A percentile compares a stretch with the other conserved stretches of the same genome.
These are phyloP conservation scores for Onychomys arenicola DNA, from an alignment of 2,797 vertebrate species.

Conservation along the genomic window DNA sequence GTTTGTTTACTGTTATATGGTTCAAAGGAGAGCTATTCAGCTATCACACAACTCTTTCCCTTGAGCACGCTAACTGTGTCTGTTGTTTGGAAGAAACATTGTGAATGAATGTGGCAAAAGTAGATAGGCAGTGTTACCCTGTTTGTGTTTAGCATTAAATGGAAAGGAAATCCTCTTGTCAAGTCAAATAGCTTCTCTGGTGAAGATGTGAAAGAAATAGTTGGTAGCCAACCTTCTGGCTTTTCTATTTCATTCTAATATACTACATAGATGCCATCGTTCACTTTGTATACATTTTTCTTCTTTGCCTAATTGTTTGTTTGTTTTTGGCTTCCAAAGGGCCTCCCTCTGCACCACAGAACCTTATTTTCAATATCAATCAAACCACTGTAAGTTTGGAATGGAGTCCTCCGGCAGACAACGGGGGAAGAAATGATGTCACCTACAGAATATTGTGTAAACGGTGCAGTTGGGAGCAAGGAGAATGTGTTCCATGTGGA, in stretches of 20 bases:
- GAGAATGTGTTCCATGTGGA: conserved; percentile 96
- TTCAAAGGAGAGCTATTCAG: conserved; percentile 69
- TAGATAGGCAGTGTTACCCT: conserved; percentile 82
- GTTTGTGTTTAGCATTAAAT: conserved; percentile 81
- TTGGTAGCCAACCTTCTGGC: conserved; percentile 75
- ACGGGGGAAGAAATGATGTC: conserved; percentile 95
- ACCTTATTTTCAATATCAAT: conserved; percentile 99
- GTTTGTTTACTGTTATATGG: conserved; percentile 63
- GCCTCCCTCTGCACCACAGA: conserved; percentile 98
- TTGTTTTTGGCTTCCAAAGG: conserved; percentile 88
- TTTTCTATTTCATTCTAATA: conserved; percentile 54
- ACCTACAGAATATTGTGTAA: conserved; percentile 97
- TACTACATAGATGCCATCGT: conserved; percentile 24
- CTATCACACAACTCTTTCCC: conserved; percentile 68
- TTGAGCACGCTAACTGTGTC: conserved; percentile 79
- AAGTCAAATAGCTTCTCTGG: conserved; percentile 77
- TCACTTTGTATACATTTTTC: neutral
- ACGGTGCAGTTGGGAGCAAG: conserved; percentile 97
- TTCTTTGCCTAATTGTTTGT: conserved; percentile 69
- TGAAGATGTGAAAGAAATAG: conserved; percentile 81
- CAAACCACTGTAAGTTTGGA: conserved; percentile 98
- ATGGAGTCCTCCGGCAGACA: conserved; percentile 97
- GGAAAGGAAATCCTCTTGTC: conserved; percentile 86
- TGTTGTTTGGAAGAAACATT: conserved; percentile 83
- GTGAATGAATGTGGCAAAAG: conserved; percentile 81